phyloP scores from a whole-genome alignment of 2,797 vertebrate species.

The Tarsius wallacei region DNA sequence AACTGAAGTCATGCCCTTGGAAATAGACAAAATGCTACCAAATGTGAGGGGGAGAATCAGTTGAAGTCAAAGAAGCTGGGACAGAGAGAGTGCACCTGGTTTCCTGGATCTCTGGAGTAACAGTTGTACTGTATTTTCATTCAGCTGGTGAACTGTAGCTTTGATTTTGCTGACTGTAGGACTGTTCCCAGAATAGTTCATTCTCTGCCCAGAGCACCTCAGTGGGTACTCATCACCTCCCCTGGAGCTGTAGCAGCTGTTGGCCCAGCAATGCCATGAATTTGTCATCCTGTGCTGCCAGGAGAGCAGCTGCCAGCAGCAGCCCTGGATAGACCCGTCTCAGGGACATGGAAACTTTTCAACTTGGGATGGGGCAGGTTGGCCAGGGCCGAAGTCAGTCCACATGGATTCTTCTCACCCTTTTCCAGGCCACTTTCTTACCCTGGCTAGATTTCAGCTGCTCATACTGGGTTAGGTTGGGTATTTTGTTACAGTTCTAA shows the following conservation, averaged over 20 bases:
- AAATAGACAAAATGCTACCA: conserved; percentile 42
- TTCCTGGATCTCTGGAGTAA: conserved; percentile 50
- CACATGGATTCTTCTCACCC: conserved; percentile 71
- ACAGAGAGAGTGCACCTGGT: neutral
- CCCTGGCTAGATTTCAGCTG: conserved; percentile 29
- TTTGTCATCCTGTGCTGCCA: conserved; percentile 81
- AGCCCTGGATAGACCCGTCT: conserved; percentile 71
- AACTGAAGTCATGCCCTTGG: neutral
- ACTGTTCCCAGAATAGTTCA: conserved; percentile 80
- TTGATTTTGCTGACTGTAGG: conserved; percentile 77
- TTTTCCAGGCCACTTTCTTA: neutral
- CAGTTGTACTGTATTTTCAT: conserved; percentile 75
- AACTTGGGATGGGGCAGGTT: conserved; percentile 72
- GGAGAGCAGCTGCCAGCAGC: conserved; percentile 86
- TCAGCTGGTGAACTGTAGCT: conserved; percentile 55
- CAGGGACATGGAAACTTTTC: conserved; percentile 82
- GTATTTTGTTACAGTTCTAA: conserved; percentile 70
- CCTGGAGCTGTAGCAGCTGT: conserved; percentile 57
- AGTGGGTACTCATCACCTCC: conserved; percentile 75
- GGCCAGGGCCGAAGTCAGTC: conserved; percentile 72
- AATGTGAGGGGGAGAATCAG: neutral
- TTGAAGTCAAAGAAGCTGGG: conserved; percentile 3
- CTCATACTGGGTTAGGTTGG: neutral
- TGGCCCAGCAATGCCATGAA: conserved; percentile 72
- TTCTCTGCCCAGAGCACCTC: conserved; percentile 79